Base-by-base conservation (phyloP, 2,888 invertebrate species). In the Oligia fasciuncula region DNA sequence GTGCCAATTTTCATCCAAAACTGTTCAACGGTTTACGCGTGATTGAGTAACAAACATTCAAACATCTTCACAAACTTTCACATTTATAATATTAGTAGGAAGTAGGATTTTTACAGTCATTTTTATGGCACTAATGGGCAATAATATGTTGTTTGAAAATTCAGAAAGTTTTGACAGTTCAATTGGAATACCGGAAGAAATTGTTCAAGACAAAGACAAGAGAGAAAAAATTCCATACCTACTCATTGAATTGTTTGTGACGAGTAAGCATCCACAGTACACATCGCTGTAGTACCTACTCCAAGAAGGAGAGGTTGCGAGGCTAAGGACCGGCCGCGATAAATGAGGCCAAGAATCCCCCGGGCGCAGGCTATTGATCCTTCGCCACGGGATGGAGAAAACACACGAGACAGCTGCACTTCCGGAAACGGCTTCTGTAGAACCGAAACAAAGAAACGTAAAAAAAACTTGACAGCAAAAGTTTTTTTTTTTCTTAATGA, bases 261-360 rank as follows among this genome's bases (percentile, higher is more conserved):
- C 17, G 67, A 57, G 66, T 54, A 63, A 40, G 71, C 69, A 68
- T 77, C 46, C 46, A 35, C n/a, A n/a, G n/a, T n/a, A n/a, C 40
- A 79, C 57, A 67, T 60, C n/a, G 29, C 43, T 79, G 67, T 76
- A 76, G 79, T 81, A 83, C 29, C 29, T 29, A 29, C 78, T 73
- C 75, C 46, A 66, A 77, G 76, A 62, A 74, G 83, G 76, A 78
- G 85, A 88, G 87, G 88, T 89, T 87, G 85, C 77, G 90, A 82
- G 91, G 88, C 88, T 87, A 90, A 90, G 90, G 92, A 89, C 91
- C 93, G 92, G 94, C 93, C 92, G 91, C 89, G 87, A 80, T 83
- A 87, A 93, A 92, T 87, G 89, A 87, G 94, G 94, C 94, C 94
- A 94, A 94, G 94, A 93, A 93, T 93, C 89, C 88, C 82, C 87